These are phyloP conservation scores for Automeris io DNA, from an alignment of 2,888 invertebrate species.

Conservation along the genomic window DNA sequence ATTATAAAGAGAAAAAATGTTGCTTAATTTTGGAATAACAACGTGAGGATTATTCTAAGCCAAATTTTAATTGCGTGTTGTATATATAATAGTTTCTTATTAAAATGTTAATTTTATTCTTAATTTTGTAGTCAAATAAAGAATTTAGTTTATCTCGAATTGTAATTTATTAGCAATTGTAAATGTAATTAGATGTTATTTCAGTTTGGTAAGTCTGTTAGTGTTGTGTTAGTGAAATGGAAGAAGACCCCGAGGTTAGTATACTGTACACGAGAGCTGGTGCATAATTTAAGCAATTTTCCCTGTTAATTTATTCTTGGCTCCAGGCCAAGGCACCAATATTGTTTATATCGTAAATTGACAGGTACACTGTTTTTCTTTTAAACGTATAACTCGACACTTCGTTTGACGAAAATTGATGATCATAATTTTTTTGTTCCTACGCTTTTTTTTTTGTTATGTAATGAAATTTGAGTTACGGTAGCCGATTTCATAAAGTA, in stretches of 20 bases:
- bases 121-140: background rate
- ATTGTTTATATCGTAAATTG: slow-evolving; percentile 3
- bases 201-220: background rate
- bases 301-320: slow-evolving; percentile 17
- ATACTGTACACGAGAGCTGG: slow-evolving; percentile 19
- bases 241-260: slow-evolving; percentile 39
- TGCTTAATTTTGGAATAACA: background rate
- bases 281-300: slow-evolving; percentile 19
- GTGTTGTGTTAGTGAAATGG: slow-evolving; percentile 18
- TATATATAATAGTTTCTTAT: too few relatives aligned
- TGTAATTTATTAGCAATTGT: background rate
- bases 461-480: too few relatives aligned
- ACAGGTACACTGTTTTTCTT: slow-evolving; percentile 3
- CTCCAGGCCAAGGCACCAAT: slow-evolving; percentile 19
- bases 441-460: too few relatives aligned
- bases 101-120: background rate
- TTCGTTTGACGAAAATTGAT: background rate
- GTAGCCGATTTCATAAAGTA: too few relatives aligned
- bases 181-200: background rate
- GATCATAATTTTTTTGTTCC: background rate
- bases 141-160: background rate
- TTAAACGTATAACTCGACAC: background rate
- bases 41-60: background rate
- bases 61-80: background rate
- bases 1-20: too few relatives aligned